A percentile compares a stretch with the other conserved stretches of the same genome.
Evolutionary conservation across 35 echinoderm and acorn worm species (phyloP).

Genomic region (Amphiura filiformis): DNA sequence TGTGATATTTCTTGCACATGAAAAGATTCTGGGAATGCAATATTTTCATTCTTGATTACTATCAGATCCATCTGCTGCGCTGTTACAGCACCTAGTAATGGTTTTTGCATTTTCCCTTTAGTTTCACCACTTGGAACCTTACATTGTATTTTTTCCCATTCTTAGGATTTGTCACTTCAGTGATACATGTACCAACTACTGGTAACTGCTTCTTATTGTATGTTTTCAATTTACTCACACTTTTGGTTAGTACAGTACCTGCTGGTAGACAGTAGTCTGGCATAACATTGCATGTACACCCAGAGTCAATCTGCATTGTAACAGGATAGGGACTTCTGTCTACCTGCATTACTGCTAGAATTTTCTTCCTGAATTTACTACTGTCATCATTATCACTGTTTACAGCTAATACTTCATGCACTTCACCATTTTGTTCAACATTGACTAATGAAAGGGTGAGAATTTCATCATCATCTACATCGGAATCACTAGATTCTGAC

Average conservation of each 20-base stretch:
- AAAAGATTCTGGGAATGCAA: constrained; percentile 28
- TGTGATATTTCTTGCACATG: constrained; percentile 36
- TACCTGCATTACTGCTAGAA: background rate
- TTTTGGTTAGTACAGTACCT: background rate
- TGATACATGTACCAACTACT: background rate
- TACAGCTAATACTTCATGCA: constrained; percentile 37
- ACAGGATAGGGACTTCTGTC: background rate
- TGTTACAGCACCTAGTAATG: constrained; percentile 37
- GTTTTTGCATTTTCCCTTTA: background rate
- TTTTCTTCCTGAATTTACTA: background rate
- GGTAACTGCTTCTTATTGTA: background rate
- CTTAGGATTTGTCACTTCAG: background rate
- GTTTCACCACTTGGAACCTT: constrained; percentile 30
- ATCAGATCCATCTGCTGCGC: constrained; percentile 42
- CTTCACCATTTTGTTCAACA: constrained; percentile 34
- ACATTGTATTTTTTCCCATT: constrained; percentile 14
- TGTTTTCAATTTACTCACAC: background rate
- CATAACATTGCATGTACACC: background rate
- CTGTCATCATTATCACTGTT: background rate
- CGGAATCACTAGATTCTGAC: background rate
- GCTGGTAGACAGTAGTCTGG: background rate
- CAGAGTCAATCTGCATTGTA: background rate
- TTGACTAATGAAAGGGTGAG: background rate
- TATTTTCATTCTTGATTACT: background rate
- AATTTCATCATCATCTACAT: constrained; percentile 24